phyloP scores from a whole-genome alignment of 1,140 invertebrate species.

The Pygmarrhopalites habei region DNA sequence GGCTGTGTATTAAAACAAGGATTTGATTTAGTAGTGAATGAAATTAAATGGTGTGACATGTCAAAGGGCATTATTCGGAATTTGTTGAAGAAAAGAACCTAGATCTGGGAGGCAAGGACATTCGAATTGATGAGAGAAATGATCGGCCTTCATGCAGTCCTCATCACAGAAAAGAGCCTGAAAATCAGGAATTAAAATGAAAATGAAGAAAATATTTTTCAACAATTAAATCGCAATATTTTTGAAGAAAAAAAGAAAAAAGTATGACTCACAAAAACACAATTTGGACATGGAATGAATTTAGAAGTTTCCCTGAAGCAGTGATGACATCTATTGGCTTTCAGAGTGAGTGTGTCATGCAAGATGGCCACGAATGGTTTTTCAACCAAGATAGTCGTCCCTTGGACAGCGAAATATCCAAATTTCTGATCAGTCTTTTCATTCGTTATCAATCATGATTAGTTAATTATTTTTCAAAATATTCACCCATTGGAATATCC shows the following conservation, averaged over 20 bases:
- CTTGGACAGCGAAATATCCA: not conserved
- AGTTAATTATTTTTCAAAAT: too few relatives aligned
- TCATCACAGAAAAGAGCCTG: not conserved
- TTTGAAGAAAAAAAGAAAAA: too few relatives aligned
- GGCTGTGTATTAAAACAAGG: too few relatives aligned
- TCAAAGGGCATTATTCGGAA: too few relatives aligned
- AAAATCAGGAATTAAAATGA: not conserved
- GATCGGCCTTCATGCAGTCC: not conserved
- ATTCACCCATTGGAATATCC: too few relatives aligned
- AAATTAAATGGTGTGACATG: too few relatives aligned
- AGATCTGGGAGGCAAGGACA: not conserved
- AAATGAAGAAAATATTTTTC: too few relatives aligned
- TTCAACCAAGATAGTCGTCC: slow-evolving; percentile 1
- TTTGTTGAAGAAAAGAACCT: too few relatives aligned
- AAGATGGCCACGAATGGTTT: not conserved
- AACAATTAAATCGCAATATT: too few relatives aligned
- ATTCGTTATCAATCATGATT: too few relatives aligned
- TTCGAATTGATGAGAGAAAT: not conserved
- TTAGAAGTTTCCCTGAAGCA: not conserved
- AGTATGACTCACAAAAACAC: slow-evolving; percentile 2
- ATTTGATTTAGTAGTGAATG: too few relatives aligned
- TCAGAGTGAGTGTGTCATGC: not conserved
- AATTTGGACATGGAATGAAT: not conserved
- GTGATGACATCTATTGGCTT: not conserved
- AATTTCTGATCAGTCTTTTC: too few relatives aligned